phyloP scores from a whole-genome alignment of 1,140 invertebrate species.

The Scaptomyza graminum region DNA sequence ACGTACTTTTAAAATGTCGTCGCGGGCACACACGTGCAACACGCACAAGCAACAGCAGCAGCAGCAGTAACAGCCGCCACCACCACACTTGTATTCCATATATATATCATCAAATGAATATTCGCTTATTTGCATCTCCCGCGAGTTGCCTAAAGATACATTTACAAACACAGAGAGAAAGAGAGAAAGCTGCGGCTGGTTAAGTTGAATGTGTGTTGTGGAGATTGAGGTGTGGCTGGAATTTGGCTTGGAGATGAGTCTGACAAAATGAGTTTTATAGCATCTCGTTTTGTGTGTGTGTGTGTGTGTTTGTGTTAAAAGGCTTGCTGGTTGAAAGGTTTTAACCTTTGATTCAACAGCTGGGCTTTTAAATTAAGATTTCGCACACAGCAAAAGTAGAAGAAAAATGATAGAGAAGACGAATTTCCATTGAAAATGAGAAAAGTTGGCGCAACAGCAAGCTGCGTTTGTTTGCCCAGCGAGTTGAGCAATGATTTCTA shows the following conservation, averaged over 20 bases:
- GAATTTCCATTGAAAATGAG: constrained; percentile 54
- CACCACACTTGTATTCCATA: constrained; percentile 14
- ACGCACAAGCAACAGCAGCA: background rate
- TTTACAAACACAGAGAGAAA: background rate
- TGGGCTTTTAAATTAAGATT: constrained; percentile 82
- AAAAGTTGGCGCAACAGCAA: constrained; percentile 41
- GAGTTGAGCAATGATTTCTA: constrained; percentile 3
- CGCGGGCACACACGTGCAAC: constrained; percentile 61
- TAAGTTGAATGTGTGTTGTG: constrained; percentile 28
- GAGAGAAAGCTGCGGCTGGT: constrained; percentile 12
- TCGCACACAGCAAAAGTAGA: constrained; percentile 7
- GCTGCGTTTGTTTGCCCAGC: constrained; percentile 13
- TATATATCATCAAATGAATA: constrained; percentile 81
- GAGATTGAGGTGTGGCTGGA: constrained; percentile 46
- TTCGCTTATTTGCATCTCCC: constrained; percentile 79
- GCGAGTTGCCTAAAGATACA: constrained; percentile 29
- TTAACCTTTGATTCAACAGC: constrained; percentile 81
- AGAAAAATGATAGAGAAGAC: background rate
- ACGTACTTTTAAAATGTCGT: constrained; percentile 77
- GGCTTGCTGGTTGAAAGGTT: constrained; percentile 58
- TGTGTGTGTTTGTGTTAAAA: constrained; percentile 11
- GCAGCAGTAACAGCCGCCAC: background rate
- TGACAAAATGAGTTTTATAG: constrained; percentile 77
- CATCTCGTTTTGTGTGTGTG: constrained; percentile 13
- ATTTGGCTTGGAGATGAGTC: constrained; percentile 13